A percentile compares a stretch with the other conserved stretches of the same genome.
These are phyloP conservation scores for Tortricodes alternella DNA, from an alignment of 2,888 invertebrate genomes.

Conservation along the genomic window DNA sequence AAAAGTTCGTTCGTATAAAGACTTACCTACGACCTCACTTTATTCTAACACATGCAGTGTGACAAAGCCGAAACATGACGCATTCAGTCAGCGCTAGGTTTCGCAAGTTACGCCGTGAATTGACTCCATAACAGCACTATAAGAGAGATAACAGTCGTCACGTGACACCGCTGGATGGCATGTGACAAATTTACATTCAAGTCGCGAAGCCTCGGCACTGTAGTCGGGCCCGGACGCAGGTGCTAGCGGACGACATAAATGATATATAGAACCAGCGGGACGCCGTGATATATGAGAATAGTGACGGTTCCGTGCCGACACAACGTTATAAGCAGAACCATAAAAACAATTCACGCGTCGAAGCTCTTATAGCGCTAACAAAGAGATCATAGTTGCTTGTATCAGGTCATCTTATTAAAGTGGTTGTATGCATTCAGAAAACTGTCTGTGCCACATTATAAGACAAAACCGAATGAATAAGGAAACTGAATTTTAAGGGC, in stretches of 20 bases:
- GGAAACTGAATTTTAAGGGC: constrained; percentile 29
- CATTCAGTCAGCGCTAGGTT: constrained; percentile 34
- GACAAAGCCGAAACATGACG: neutral
- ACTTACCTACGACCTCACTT: too few relatives aligned
- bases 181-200: constrained; percentile 66
- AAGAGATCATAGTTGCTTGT: too few relatives aligned
- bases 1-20: too few relatives aligned
- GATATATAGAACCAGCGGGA: constrained; percentile 63
- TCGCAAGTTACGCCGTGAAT: constrained; percentile 47
- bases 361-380: too few relatives aligned
- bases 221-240: constrained; percentile 52
- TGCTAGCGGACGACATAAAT: constrained; percentile 56
- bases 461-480: constrained; percentile 36
- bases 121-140: constrained; percentile 38
- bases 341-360: too few relatives aligned
- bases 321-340: too few relatives aligned
- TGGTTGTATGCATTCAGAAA: constrained; percentile 33
- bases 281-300: constrained; percentile 59
- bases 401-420: too few relatives aligned
- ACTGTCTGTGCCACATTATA: constrained; percentile 26
- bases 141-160: constrained; percentile 59
- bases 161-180: constrained; percentile 54
- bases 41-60: neutral
- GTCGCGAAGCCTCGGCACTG: constrained; percentile 45
- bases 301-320: constrained; percentile 48